Conservation (phyloP, 2,888 invertebrate genomes). For the Leucophenga maculata region DNA sequence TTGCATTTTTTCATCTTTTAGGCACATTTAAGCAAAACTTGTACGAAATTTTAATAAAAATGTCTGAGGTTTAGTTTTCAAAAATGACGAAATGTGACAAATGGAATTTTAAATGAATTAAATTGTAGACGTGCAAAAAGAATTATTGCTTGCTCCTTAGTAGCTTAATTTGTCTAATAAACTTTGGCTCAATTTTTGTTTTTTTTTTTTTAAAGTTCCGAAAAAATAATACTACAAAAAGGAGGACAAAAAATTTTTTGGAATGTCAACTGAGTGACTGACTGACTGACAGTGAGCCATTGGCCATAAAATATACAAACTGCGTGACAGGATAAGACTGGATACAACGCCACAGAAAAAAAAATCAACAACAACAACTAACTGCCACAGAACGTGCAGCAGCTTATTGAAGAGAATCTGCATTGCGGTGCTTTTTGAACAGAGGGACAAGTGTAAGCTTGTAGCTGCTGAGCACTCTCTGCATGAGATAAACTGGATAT, state of each 20-base stretch:
- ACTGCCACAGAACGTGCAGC: slow-evolving; percentile 16
- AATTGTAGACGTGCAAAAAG: slow-evolving; percentile 2
- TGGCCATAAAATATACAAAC: slow-evolving; percentile 19
- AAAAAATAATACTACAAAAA: neutral
- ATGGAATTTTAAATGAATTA: neutral
- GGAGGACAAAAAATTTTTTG: neutral
- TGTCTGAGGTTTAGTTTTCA: neutral
- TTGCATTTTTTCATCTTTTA: no score
- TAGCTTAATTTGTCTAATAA: slow-evolving; percentile 4
- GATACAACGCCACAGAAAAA: neutral
- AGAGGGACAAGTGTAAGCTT: slow-evolving; percentile 10
- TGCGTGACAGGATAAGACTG: slow-evolving; percentile 18
- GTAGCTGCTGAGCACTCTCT: slow-evolving; percentile 30
- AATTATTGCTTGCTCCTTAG: neutral
- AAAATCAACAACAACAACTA: slow-evolving; percentile 1
- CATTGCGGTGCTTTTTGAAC: neutral
- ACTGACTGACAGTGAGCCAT: slow-evolving; percentile 12
- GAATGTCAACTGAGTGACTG: neutral
- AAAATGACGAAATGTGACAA: no score
- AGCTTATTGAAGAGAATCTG: slow-evolving; percentile 6
- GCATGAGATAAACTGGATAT: slow-evolving; percentile 59
- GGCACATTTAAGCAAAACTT: neutral
- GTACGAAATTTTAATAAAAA: neutral
- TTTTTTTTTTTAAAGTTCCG: neutral
- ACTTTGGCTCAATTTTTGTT: neutral